Percentiles rank a stretch among this genome's conserved stretches.
These are phyloP conservation scores for Lepidotrigona ventralis DNA, from an alignment of 1,140 invertebrate genomes.

Conservation along the genomic window DNA sequence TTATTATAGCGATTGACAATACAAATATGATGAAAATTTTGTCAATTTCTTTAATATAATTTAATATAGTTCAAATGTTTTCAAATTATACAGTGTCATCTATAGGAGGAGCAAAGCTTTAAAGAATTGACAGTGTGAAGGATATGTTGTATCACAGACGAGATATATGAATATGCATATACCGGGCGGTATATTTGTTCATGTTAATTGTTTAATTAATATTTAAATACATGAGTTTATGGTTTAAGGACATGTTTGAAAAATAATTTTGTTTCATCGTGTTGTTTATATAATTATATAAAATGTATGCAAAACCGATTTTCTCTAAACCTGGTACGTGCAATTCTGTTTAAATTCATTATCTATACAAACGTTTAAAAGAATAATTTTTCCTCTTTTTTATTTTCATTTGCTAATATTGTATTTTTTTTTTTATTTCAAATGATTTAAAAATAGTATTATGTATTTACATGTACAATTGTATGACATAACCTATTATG, in stretches of 20 bases:
- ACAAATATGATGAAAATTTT: not conserved
- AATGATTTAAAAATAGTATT: not conserved
- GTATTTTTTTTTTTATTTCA: not conserved
- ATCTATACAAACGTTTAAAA: not conserved
- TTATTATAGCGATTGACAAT: not conserved
- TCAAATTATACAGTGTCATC: slow-evolving; percentile 35
- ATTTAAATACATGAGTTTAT: not conserved
- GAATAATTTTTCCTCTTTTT: not conserved
- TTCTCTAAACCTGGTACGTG: slow-evolving; percentile 72
- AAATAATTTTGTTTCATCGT: not conserved
- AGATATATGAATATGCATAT: not conserved
- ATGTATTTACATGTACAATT: not conserved
- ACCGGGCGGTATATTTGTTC: not conserved
- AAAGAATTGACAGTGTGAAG: not conserved
- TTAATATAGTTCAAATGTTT: not conserved
- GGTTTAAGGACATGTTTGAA: not conserved
- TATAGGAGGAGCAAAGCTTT: not conserved
- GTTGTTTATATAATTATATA: slow-evolving; percentile 3
- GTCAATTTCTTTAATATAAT: not conserved
- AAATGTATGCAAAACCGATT: slow-evolving; percentile 65
- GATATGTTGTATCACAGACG: not conserved
- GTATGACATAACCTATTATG: slow-evolving; percentile 21
- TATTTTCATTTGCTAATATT: not conserved
- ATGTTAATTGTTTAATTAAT: slow-evolving; percentile 22
- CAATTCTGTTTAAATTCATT: not conserved